Evolutionary conservation across 2,888 invertebrate genomes (phyloP), one percentile per base, ranked within the genome.

Genomic region (Eucriotettix oculatus): DNA sequence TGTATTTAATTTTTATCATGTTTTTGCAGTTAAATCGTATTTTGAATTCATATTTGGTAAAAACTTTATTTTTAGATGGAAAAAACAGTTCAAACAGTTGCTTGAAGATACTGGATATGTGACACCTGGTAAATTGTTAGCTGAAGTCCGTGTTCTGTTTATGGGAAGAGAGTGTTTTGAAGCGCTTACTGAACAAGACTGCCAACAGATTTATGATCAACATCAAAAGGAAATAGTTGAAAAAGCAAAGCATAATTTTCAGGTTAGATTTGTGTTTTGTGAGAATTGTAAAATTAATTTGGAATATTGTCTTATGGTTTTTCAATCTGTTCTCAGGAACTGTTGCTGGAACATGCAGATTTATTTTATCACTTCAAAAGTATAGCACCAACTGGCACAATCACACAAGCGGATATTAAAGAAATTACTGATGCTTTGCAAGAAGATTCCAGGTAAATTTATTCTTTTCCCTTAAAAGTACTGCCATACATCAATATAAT

Each of bases 81-180:
- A 92, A 72, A 88, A 90, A 70, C 92, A 95, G 72, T 97, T 97
- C 76, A 92, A 92, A 73, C 86, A 90, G 70, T 78, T 96, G 17
- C 78, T 97, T 60, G 91, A 93, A 73, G 94, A 94, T 73, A 94
- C 94, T 0, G 90, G 91, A 2, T 94, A 95, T 74, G 93, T 96
- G 42, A 94, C 93, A 0, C 93, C 95, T 1, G 96, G 96, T n/a
- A 94, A 95, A 74, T 86, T 88, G 68, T 75, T 96, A 65, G 85
- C 87, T 0, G 96, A 96, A 74, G 92, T 94, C 48, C 78, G 90
- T 58, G 90, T 95, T 5, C 78, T 94, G 61, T 88, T 97, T 70
- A 89, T 94, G 87, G 96, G 95, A 0, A 81, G 94, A 52, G 94
- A 95, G 73, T 94, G 94, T 71, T 96, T 91, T 73, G 94, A 94